These are phyloP conservation scores for Hermetia illucens DNA, from an alignment of 1,140 invertebrate genomes.

Conservation along the genomic window DNA sequence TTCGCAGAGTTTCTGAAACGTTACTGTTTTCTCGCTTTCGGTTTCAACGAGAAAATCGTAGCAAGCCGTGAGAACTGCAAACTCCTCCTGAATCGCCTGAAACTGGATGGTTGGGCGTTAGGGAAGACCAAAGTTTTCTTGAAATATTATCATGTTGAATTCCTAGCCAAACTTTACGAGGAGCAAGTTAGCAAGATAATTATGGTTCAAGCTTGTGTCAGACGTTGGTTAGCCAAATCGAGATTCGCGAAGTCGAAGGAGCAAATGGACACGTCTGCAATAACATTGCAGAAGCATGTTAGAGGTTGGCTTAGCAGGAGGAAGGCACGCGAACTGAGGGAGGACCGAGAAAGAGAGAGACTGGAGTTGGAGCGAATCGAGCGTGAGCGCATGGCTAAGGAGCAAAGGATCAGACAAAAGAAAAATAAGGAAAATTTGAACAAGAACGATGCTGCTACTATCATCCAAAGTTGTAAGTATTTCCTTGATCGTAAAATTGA, in stretches of 20 bases:
- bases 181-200: constrained; percentile 55
- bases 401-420: constrained; percentile 26
- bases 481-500: constrained; percentile 6
- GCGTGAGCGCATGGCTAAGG: constrained; percentile 9
- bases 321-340: constrained; percentile 30
- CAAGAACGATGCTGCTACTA: constrained; percentile 36
- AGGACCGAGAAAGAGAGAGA: constrained; percentile 29
- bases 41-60: constrained; percentile 53
- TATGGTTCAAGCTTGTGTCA: constrained; percentile 51
- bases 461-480: constrained; percentile 52
- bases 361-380: not conserved
- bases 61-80: constrained; percentile 57
- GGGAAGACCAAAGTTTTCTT: constrained; percentile 77
- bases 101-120: constrained; percentile 72
- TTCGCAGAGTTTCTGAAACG: constrained; percentile 70
- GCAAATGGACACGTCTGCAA: constrained; percentile 45
- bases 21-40: constrained; percentile 66
- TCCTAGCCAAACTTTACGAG: constrained; percentile 63
- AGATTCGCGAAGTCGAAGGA: constrained; percentile 40
- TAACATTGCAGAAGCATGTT: constrained; percentile 52
- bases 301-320: constrained; percentile 46
- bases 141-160: constrained; percentile 76
- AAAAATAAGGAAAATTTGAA: constrained; percentile 25
- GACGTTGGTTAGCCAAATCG: constrained; percentile 54
- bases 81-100: constrained; percentile 51